Percentiles rank a stretch among this genome's conserved stretches.
Conservation (phyloP, 2,113 vertebrate species). For the Trachemys scripta region DNA sequence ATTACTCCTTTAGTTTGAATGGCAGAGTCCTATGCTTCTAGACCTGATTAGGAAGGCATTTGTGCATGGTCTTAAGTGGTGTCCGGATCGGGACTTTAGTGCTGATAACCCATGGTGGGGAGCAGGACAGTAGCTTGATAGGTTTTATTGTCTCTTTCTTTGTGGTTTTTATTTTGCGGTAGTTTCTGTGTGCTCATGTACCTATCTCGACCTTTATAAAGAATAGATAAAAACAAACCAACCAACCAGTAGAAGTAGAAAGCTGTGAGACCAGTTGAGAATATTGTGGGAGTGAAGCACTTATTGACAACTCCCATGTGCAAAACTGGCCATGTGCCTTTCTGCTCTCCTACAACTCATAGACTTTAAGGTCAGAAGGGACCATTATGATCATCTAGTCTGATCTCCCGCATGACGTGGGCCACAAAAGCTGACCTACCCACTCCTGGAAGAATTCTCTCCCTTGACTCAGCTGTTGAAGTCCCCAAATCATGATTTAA, state of each 20-base stretch:
- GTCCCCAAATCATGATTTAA: too few species aligned
- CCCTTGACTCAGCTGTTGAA: too few species aligned
- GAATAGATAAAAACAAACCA: not conserved
- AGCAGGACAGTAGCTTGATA: not conserved
- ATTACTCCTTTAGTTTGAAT: not conserved
- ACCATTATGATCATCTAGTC: too few species aligned
- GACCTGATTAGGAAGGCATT: not conserved
- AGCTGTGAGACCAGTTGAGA: not conserved
- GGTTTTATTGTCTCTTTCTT: not conserved
- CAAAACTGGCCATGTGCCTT: not conserved
- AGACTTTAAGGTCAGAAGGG: too few species aligned
- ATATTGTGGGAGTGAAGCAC: not conserved
- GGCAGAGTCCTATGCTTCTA: not conserved
- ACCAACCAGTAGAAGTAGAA: not conserved
- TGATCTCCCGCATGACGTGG: too few species aligned
- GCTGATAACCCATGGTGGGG: not conserved
- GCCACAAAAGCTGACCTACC: too few species aligned
- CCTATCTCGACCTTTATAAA: not conserved
- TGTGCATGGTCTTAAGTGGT: not conserved
- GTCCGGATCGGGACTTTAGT: not conserved
- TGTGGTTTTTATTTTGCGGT: not conserved
- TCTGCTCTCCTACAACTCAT: not conserved
- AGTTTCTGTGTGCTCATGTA: not conserved
- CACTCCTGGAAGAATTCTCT: too few species aligned
- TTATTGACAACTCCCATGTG: not conserved